These are phyloP conservation scores for Amphiura filiformis DNA, from an alignment of 35 echinoderm and acorn worm genomes.

Conservation along the genomic window DNA sequence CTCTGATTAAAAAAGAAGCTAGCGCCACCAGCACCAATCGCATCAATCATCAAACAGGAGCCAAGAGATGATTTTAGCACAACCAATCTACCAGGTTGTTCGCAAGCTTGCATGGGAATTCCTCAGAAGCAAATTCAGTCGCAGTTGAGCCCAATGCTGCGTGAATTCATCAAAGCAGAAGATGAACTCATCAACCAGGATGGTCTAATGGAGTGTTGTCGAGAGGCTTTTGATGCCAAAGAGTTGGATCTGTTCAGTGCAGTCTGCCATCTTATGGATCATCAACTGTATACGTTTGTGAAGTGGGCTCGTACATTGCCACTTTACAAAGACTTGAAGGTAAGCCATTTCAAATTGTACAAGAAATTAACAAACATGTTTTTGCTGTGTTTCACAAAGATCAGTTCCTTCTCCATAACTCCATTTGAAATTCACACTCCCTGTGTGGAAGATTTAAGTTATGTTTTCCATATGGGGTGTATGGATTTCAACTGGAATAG, in stretches of 20 bases:
- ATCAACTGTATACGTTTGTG: conserved; percentile 42
- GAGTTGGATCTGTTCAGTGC: conserved; percentile 40
- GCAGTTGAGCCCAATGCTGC: neutral
- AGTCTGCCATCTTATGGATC: conserved; percentile 53
- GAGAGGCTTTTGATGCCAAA: neutral
- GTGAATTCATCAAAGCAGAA: neutral
- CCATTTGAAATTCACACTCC: no score
- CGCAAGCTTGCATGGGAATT: neutral
- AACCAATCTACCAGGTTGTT: neutral
- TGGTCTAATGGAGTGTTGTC: neutral
- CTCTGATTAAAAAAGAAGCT: neutral
- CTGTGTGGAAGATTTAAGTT: no score
- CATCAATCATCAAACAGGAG: neutral
- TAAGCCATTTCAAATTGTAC: no score
- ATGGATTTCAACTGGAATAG: no score
- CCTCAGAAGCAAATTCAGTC: neutral
- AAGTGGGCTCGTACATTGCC: conserved; percentile 58
- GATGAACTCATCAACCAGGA: neutral
- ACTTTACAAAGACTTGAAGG: conserved; percentile 63
- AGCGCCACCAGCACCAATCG: neutral
- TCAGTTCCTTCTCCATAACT: no score
- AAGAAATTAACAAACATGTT: neutral
- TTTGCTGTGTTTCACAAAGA: no score
- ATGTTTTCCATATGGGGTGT: no score
- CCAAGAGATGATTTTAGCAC: neutral